phyloP scores from a whole-genome alignment of 1,140 invertebrate species.

The Nasonia giraulti region DNA sequence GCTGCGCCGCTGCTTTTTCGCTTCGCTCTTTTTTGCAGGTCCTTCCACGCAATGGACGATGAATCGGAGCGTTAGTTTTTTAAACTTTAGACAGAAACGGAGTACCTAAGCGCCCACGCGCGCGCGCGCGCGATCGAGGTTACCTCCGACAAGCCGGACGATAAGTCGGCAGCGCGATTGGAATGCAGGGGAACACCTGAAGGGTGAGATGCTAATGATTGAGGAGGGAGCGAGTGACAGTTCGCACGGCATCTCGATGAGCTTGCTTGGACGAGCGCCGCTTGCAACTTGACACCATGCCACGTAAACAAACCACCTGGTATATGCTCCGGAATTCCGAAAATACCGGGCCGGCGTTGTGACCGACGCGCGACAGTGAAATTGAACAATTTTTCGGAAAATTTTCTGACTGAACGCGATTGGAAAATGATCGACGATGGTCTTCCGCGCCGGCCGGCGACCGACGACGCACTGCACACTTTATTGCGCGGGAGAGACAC shows the following conservation, averaged over 20 bases:
- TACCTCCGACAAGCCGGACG: too few species aligned
- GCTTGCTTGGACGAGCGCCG: conserved; percentile 40
- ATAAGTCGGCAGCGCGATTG: not conserved
- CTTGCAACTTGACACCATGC: conserved; percentile 30
- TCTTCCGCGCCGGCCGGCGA: conserved; percentile 21
- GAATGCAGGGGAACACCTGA: not conserved
- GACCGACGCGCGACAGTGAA: too few species aligned
- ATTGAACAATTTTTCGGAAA: not conserved
- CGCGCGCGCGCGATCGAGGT: too few species aligned
- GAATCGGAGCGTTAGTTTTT: too few species aligned
- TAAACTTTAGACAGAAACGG: too few species aligned
- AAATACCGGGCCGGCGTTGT: not conserved
- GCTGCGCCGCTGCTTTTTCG: not conserved
- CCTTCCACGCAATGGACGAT: too few species aligned
- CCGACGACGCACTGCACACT: conserved; percentile 24
- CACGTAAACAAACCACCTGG: conserved; percentile 25
- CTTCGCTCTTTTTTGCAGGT: not conserved
- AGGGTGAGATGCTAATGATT: not conserved
- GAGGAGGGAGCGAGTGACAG: not conserved
- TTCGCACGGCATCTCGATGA: conserved; percentile 43
- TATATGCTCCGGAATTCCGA: not conserved
- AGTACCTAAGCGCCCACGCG: too few species aligned
- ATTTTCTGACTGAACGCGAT: not conserved
- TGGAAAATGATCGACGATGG: not conserved
- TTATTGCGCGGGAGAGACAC: not conserved